phyloP scores from a whole-genome alignment of 2,113 vertebrate genomes.

The Scartelaos histophorus region DNA sequence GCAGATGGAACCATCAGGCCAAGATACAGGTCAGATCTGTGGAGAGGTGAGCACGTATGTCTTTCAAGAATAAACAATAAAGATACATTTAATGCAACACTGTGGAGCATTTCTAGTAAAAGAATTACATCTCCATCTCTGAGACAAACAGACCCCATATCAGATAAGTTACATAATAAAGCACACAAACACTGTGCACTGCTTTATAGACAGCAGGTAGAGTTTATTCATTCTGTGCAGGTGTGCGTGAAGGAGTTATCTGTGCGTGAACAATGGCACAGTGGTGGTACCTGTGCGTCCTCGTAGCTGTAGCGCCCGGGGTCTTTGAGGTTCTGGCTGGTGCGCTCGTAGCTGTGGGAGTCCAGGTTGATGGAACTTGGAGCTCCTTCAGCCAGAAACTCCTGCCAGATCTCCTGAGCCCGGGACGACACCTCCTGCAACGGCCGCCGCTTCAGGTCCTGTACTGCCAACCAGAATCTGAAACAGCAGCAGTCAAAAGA shows the following conservation, averaged over 20 bases:
- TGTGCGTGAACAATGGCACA: not conserved
- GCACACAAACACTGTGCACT: not conserved
- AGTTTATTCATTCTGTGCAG: constrained; percentile 1
- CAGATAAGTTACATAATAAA: not conserved
- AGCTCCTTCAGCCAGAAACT: constrained; percentile 93
- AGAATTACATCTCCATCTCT: too few relatives aligned
- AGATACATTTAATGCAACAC: too few relatives aligned
- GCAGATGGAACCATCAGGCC: too few relatives aligned
- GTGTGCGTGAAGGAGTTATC: not conserved
- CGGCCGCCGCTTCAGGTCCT: constrained; percentile 91
- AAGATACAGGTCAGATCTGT: too few relatives aligned
- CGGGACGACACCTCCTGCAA: constrained; percentile 86
- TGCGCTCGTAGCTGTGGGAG: constrained; percentile 95
- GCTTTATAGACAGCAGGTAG: not conserved
- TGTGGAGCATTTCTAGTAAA: too few relatives aligned
- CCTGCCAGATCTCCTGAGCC: constrained; percentile 95
- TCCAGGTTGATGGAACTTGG: constrained; percentile 96
- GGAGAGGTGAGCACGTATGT: too few relatives aligned
- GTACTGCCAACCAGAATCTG: constrained; percentile 95
- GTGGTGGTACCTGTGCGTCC: constrained; percentile 87
- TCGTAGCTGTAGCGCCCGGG: constrained; percentile 94
- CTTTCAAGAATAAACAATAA: too few relatives aligned
- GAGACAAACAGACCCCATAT: too few relatives aligned
- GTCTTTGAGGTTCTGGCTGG: constrained; percentile 95
- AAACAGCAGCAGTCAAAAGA: not conserved